Percentiles rank a stretch among this genome's conserved stretches.
These are phyloP conservation scores for Eilema griseolum DNA, from an alignment of 2,888 invertebrate species.

Conservation along the genomic window DNA sequence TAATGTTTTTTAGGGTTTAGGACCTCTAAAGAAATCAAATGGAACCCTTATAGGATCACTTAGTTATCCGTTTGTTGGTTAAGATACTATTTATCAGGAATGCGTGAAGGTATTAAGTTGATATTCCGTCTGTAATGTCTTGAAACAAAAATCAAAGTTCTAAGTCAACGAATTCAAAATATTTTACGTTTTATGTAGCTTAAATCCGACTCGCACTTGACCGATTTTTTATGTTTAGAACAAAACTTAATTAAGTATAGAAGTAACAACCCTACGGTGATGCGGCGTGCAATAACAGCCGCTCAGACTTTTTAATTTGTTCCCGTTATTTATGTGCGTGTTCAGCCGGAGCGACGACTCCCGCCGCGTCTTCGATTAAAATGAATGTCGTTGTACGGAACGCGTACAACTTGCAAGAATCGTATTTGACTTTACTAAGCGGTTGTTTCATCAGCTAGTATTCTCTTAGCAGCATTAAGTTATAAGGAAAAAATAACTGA, in stretches of 20 bases:
- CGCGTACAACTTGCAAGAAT: slow-evolving; percentile 10
- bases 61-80: too few relatives aligned
- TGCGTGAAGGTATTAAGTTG: too few relatives aligned
- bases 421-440: slow-evolving; percentile 11
- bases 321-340: slow-evolving; percentile 71
- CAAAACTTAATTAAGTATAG: slow-evolving; percentile 21
- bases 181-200: too few relatives aligned
- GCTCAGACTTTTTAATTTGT: slow-evolving; percentile 74
- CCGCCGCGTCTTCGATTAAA: slow-evolving; percentile 47
- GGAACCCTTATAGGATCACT: too few relatives aligned
- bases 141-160: too few relatives aligned
- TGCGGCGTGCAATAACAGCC: slow-evolving; percentile 50
- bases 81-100: too few relatives aligned
- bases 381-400: slow-evolving; percentile 35
- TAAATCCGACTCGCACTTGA: too few relatives aligned
- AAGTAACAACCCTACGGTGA: slow-evolving; percentile 39
- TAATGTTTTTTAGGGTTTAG: too few relatives aligned
- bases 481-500: not conserved
- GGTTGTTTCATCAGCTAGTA: not conserved
- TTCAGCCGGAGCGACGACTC: slow-evolving; percentile 26
- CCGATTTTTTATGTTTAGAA: too few relatives aligned
- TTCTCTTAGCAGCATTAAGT: not conserved
- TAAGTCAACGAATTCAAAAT: too few relatives aligned
- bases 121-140: too few relatives aligned
- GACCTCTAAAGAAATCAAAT: too few relatives aligned